Conservation (phyloP, 2,888 invertebrate species). For the Salticus scenicus region DNA sequence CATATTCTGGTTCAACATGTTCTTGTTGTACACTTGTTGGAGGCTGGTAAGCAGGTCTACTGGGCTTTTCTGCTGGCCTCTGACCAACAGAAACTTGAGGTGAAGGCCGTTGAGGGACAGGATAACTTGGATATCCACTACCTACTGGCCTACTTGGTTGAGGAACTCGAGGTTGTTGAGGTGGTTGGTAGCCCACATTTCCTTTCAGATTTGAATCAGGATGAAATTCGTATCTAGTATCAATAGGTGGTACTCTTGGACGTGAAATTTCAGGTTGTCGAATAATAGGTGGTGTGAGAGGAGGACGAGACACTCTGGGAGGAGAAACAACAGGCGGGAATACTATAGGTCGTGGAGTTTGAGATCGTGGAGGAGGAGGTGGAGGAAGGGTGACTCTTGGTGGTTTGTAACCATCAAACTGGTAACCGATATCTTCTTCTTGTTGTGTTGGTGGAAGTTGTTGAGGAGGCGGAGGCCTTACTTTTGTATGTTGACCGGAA, state of each 20-base stretch:
- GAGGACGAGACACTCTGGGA: conserved; percentile 56
- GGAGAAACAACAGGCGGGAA: conserved; percentile 63
- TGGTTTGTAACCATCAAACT: conserved; percentile 53
- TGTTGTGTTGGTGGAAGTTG: conserved; percentile 49
- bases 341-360: conserved; percentile 32
- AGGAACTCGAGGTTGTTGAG: conserved; percentile 40
- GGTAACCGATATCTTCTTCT: conserved; percentile 57
- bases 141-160: conserved; percentile 57
- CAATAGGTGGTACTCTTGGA: conserved; percentile 28
- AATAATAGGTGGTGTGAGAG: conserved; percentile 39
- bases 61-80: conserved; percentile 13
- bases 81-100: conserved; percentile 20
- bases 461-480: conserved; percentile 6
- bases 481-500: conserved; percentile 21
- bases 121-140: conserved; percentile 52
- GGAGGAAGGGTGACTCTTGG: conserved; percentile 29
- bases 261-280: conserved; percentile 50
- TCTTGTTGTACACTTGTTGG: conserved; percentile 30
- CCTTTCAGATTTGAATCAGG: conserved; percentile 59
- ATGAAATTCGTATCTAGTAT: conserved; percentile 37
- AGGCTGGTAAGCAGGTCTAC: conserved; percentile 3
- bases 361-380: conserved; percentile 29
- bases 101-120: conserved; percentile 36
- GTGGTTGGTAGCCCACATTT: conserved; percentile 36
- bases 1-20: conserved; percentile 31